Evolutionary conservation across 2,113 vertebrate species (phyloP).

Genomic region (Solenodon paradoxus): DNA sequence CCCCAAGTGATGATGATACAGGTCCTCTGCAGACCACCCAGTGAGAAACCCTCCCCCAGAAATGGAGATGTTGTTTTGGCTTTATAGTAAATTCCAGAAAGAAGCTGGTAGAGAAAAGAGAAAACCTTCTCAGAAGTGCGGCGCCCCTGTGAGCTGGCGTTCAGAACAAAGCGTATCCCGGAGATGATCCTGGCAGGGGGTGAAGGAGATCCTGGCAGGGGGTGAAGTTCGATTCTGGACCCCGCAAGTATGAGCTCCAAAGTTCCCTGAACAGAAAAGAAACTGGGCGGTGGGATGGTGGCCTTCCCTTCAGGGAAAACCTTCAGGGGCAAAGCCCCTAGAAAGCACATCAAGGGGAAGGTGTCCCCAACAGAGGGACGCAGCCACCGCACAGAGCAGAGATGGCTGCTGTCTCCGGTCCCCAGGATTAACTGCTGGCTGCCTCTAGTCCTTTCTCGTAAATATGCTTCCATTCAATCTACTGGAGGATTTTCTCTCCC

Average conservation of each 20-base stretch:
- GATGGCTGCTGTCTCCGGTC: background rate
- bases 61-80: background rate
- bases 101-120: background rate
- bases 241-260: background rate
- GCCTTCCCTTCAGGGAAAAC: background rate
- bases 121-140: background rate
- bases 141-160: background rate
- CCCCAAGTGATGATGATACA: background rate
- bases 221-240: background rate
- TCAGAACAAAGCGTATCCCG: background rate
- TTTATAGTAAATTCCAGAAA: background rate
- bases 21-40: background rate
- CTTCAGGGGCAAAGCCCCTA: background rate
- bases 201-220: background rate
- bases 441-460: constrained; percentile 19
- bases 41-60: background rate
- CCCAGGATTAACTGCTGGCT: background rate
- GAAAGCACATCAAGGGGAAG: background rate
- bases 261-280: background rate
- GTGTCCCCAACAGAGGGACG: background rate
- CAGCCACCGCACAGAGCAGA: background rate
- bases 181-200: background rate
- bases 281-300: background rate
- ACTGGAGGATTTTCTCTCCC: background rate
- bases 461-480: constrained; percentile 46